Percentiles rank a stretch among this genome's conserved stretches.
phyloP scores from a whole-genome alignment of 1,140 invertebrate species.

The Hyposmocoma kahamanoa region DNA sequence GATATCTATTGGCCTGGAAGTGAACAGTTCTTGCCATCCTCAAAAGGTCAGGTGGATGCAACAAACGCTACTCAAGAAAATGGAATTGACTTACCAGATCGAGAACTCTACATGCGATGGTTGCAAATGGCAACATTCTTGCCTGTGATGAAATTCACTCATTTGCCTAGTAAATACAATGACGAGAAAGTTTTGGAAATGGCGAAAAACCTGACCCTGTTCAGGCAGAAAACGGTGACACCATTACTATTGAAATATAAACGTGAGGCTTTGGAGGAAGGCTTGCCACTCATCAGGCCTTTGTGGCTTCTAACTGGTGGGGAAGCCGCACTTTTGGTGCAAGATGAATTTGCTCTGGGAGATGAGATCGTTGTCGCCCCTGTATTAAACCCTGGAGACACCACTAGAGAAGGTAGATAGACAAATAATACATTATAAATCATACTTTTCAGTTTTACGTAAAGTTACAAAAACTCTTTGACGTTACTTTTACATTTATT shows the following conservation, averaged over 20 bases:
- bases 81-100: conserved; percentile 80
- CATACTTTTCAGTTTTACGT: no score
- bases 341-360: conserved; percentile 93
- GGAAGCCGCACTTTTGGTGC: conserved; percentile 86
- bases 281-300: conserved; percentile 89
- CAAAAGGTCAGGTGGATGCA: conserved; percentile 45
- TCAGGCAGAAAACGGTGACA: conserved; percentile 87
- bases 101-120: conserved; percentile 95
- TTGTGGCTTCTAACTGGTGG: conserved; percentile 93
- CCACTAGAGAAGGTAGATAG: conserved; percentile 76
- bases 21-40: conserved; percentile 65
- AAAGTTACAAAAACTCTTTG: no score
- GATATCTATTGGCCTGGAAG: conserved; percentile 79
- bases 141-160: conserved; percentile 93
- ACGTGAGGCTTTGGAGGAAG: conserved; percentile 83
- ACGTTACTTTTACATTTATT: no score
- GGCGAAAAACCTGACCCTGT: conserved; percentile 81
- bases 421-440: no score
- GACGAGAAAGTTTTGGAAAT: conserved; percentile 84
- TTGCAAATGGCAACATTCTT: conserved; percentile 94
- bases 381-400: conserved; percentile 80
- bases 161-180: conserved; percentile 90
- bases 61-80: conserved; percentile 69
- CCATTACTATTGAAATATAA: conserved; percentile 85
- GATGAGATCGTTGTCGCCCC: conserved; percentile 94